Evolutionary conservation across 1,140 invertebrate genomes (phyloP).

Genomic region (Galleria mellonella): DNA sequence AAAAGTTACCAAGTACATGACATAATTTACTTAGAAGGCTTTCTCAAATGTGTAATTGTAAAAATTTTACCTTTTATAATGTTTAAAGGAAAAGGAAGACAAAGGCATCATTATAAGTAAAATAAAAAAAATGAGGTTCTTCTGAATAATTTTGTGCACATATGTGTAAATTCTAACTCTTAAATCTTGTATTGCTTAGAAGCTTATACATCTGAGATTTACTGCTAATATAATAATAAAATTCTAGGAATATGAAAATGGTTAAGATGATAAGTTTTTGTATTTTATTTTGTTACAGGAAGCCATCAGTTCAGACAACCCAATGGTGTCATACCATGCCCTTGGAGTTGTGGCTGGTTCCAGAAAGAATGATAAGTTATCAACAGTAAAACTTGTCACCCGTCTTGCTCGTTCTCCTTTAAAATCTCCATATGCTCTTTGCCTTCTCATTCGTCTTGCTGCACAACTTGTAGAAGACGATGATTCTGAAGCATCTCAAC

Average conservation of each 20-base stretch:
- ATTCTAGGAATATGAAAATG: neutral
- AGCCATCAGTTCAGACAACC: constrained; percentile 77
- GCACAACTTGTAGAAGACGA: constrained; percentile 96
- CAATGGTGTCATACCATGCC: constrained; percentile 98
- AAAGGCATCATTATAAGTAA: too few species aligned
- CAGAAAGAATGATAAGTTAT: constrained; percentile 93
- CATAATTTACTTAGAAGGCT: too few species aligned
- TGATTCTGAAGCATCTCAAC: constrained; percentile 79
- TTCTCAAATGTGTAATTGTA: too few species aligned
- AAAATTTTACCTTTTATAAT: too few species aligned
- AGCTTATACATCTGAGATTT: too few species aligned
- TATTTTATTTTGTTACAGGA: constrained; percentile 62
- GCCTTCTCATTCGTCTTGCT: constrained; percentile 94
- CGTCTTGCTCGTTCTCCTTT: constrained; percentile 88
- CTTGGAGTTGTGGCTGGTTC: constrained; percentile 98
- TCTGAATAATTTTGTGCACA: too few species aligned
- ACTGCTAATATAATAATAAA: too few species aligned
- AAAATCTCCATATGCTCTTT: constrained; percentile 96
- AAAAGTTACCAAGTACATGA: too few species aligned
- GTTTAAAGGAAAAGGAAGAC: too few species aligned
- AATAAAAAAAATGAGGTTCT: too few species aligned
- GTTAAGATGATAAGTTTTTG: neutral
- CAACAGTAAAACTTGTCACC: constrained; percentile 95
- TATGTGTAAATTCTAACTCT: too few species aligned
- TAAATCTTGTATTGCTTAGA: too few species aligned